phyloP scores from a whole-genome alignment of 2,113 vertebrate species.

The Sisor rabdophorus region DNA sequence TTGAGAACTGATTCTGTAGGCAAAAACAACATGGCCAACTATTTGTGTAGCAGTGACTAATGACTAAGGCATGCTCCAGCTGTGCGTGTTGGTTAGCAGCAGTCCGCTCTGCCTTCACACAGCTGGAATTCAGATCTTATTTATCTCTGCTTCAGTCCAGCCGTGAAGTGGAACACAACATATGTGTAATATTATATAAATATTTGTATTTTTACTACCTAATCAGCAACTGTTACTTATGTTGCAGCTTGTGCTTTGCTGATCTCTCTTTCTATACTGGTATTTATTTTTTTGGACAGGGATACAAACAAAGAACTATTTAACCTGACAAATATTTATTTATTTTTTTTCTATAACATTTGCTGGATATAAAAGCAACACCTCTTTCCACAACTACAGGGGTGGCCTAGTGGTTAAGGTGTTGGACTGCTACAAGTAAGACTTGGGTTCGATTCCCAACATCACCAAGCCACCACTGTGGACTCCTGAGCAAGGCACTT shows the following conservation, averaged over 20 bases:
- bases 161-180: slow-evolving; percentile 11
- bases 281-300: neutral
- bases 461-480: no score
- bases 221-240: neutral
- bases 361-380: neutral
- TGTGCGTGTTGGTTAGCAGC: slow-evolving; percentile 23
- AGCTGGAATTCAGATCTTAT: slow-evolving; percentile 15
- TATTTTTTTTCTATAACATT: no score
- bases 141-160: neutral
- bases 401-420: no score
- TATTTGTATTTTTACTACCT: neutral
- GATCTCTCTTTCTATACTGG: neutral
- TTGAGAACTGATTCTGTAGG: slow-evolving; percentile 18
- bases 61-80: slow-evolving; percentile 30
- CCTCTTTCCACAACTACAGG: no score
- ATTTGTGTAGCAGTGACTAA: slow-evolving; percentile 29
- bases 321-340: neutral
- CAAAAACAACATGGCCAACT: slow-evolving; percentile 26
- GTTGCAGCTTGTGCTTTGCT: neutral
- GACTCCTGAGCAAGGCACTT: no score
- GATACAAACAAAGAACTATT: no score
- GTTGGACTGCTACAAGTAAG: no score
- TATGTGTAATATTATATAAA: neutral
- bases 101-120: neutral
- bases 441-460: no score